Evolutionary conservation across 2,113 vertebrate genomes (phyloP).

Genomic region (Cebus imitator): DNA sequence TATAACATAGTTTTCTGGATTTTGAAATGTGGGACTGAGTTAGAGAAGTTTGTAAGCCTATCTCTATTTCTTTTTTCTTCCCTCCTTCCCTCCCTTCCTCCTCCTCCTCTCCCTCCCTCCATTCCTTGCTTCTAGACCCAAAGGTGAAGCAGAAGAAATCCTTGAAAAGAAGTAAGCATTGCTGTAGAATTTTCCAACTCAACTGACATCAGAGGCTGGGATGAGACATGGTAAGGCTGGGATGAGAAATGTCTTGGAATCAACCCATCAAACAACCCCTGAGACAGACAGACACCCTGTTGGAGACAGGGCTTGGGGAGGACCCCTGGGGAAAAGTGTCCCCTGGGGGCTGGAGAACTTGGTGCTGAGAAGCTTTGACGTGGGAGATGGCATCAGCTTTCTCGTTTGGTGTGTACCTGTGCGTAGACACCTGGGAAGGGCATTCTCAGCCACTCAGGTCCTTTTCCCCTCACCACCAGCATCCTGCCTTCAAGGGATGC

Average conservation of each 20-base stretch:
- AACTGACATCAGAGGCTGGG: not conserved
- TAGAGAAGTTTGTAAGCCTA: not conserved
- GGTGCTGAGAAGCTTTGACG: not conserved
- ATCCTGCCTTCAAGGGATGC: not conserved
- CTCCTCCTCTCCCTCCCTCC: not conserved
- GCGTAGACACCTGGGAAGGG: not conserved
- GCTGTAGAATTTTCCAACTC: not conserved
- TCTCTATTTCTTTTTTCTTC: not conserved
- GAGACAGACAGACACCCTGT: conserved; percentile 40
- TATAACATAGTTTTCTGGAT: not conserved
- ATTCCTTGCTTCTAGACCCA: not conserved
- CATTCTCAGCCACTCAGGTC: not conserved
- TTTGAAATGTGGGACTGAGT: not conserved
- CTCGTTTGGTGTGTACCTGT: not conserved
- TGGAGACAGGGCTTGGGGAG: not conserved
- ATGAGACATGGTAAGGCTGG: not conserved
- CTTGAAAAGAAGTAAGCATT: not conserved
- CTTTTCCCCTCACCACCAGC: not conserved
- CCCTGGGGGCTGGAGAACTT: not conserved
- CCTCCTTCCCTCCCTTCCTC: not conserved
- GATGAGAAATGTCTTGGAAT: conserved; percentile 41
- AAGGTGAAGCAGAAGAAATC: not conserved
- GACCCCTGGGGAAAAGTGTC: not conserved
- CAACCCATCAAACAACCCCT: conserved; percentile 25
- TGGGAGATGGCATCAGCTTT: not conserved